These are phyloP conservation scores for Heterotilapia buettikoferi DNA, from an alignment of 2,113 vertebrate species.

Conservation along the genomic window DNA sequence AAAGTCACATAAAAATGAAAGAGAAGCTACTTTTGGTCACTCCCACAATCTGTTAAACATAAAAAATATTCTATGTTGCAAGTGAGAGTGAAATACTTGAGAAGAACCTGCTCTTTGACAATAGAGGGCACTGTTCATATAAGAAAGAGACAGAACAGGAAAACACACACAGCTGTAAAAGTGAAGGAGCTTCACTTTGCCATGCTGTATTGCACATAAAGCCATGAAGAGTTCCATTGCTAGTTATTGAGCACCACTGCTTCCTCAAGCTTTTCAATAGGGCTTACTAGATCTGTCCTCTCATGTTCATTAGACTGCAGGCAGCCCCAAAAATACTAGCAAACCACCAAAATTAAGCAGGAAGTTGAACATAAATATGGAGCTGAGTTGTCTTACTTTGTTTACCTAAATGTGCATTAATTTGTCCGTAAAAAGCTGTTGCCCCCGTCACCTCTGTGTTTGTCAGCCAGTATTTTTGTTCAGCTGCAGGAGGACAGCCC, in stretches of 20 bases:
- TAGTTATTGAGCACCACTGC: neutral
- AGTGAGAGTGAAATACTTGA: neutral
- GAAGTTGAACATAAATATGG: neutral
- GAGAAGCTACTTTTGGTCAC: neutral
- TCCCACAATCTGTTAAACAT: neutral
- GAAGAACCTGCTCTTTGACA: neutral
- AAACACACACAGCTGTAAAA: neutral
- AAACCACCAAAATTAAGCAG: neutral
- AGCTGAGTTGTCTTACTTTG: neutral
- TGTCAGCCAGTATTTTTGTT: slow-evolving; percentile 9
- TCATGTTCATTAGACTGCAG: neutral
- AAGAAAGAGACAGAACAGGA: neutral
- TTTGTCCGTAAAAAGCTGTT: neutral
- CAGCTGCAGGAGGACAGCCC: neutral
- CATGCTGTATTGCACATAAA: neutral
- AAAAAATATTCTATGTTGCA: neutral
- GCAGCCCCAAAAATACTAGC: neutral
- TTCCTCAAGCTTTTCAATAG: neutral
- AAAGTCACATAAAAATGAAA: neutral
- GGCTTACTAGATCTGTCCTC: neutral
- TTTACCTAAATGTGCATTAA: neutral
- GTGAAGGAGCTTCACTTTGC: neutral
- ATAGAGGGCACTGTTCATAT: slow-evolving; percentile 32
- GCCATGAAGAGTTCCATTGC: neutral
- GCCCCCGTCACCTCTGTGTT: neutral